Evolutionary conservation across 1,140 invertebrate genomes (phyloP), one percentile per base, ranked within the genome.

Genomic region (Zaprionus gabonicus): DNA sequence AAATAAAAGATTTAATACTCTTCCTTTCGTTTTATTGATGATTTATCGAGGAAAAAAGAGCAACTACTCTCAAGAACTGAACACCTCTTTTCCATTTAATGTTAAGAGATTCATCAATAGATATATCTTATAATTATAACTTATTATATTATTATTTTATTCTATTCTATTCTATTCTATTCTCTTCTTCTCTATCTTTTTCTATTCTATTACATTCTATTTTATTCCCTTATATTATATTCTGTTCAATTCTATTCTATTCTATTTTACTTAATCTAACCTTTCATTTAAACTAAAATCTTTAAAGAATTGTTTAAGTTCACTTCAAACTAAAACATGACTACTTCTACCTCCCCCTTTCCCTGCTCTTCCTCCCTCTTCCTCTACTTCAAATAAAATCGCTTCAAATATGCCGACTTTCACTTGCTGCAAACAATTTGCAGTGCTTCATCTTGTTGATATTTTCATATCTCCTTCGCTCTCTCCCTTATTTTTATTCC

Each of bases 361-460:
- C 23, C 23, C 13, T 4, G 1, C 36, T 41, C 15, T 15, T 41
- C 0, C 38, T 5, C 15, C 6, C n/a, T 46, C n/a, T 7, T 31
- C 28, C 2, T 2, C 15, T 13, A 44, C 41, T 46, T 17, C 41
- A 46, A 46, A 46, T 46, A 46, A 17, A 46, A 46, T 17, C 36
- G 15, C 0, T 44, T 28, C 38, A 60, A 38, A 23, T 58, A 58
- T 41, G 17, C 41, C 27, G 27, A 66, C 63, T 73, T 57, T 73
- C 64, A 68, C 49, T 62, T 44, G 13, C 20, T n/a, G 64, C 46
- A 55, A 73, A 62, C 65, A 60, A 36, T 74, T 74, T 74, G 71
- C 51, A 34, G 44, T 64, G 64, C 25, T 41, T 31, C 51, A 62
- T 27, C 34, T 67, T 59, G 71, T 57, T 67, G 62, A 71, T 66